Conservation (phyloP, 2,888 invertebrate genomes). For the Dasysyrphus albostriatus region DNA sequence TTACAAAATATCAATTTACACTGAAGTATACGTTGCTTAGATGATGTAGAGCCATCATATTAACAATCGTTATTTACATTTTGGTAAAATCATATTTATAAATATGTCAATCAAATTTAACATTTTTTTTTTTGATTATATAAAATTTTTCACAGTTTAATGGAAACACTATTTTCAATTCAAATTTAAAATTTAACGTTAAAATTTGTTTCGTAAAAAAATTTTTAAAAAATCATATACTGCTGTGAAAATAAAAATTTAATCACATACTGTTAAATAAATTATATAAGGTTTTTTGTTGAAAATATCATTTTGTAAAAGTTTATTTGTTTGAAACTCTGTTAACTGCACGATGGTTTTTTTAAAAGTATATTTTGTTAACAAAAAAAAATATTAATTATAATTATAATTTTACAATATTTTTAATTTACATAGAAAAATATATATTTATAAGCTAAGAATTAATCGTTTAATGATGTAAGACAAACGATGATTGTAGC, state of each 20-base stretch:
- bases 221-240: not conserved
- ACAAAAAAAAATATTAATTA: no score
- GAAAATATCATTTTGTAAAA: constrained; percentile 10
- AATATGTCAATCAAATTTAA: constrained; percentile 2
- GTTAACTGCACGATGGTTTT: constrained; percentile 27
- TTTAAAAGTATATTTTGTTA: constrained; percentile 1
- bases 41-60: constrained; percentile 50
- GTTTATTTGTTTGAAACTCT: constrained; percentile 17
- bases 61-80: constrained; percentile 71
- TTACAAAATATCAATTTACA: constrained; percentile 75
- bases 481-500: constrained; percentile 17
- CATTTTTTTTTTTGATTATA: constrained; percentile 4
- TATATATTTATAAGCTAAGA: constrained; percentile 49
- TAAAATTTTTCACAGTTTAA: constrained; percentile 55
- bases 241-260: not conserved
- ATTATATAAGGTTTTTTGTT: not conserved
- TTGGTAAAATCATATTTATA: constrained; percentile 61
- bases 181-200: not conserved
- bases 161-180: constrained; percentile 38
- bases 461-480: constrained; percentile 51
- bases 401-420: constrained; percentile 24
- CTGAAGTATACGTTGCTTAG: constrained; percentile 72
- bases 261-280: constrained; percentile 35
- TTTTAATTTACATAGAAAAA: constrained; percentile 59
- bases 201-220: not conserved